Evolutionary conservation across 2,888 invertebrate genomes (phyloP).

Genomic region (Thera britannica): DNA sequence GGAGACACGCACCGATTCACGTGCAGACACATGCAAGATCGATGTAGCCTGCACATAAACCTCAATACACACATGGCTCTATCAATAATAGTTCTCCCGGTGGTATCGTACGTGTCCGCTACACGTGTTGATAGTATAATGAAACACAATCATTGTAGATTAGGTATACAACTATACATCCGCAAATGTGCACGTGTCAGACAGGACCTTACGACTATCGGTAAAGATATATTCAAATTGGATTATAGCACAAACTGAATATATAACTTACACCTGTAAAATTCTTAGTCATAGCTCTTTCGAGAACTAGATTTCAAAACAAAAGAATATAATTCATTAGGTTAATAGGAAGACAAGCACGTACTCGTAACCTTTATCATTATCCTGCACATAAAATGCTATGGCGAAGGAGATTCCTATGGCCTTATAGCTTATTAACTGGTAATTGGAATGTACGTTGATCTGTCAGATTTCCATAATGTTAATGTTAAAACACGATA

Average conservation of each 20-base stretch:
- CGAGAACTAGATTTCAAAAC: slow-evolving; percentile 25
- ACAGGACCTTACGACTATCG: slow-evolving; percentile 34
- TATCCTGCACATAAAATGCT: slow-evolving; percentile 6
- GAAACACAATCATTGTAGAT: slow-evolving; percentile 59
- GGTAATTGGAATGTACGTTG: background rate
- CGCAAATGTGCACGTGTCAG: slow-evolving; percentile 60
- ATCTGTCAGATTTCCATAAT: too few relatives aligned
- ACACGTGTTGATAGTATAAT: slow-evolving; percentile 67
- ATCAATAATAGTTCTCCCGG: slow-evolving; percentile 50
- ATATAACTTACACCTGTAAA: slow-evolving; percentile 33
- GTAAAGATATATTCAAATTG: slow-evolving; percentile 43
- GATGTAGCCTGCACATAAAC: slow-evolving; percentile 41
- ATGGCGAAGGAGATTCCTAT: background rate
- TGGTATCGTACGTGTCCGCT: slow-evolving; percentile 59
- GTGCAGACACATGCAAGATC: slow-evolving; percentile 45
- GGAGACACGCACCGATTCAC: slow-evolving; percentile 45
- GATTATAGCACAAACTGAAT: slow-evolving; percentile 10
- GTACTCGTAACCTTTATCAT: slow-evolving; percentile 11
- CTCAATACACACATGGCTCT: slow-evolving; percentile 34
- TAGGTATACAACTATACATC: slow-evolving; percentile 52
- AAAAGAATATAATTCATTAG: slow-evolving; percentile 25
- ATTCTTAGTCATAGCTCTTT: slow-evolving; percentile 24
- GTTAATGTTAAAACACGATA: background rate
- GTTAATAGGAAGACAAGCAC: slow-evolving; percentile 17
- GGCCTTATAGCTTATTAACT: background rate